These are phyloP conservation scores for Chauna torquata DNA, from an alignment of 2,113 vertebrate genomes.

Conservation along the genomic window DNA sequence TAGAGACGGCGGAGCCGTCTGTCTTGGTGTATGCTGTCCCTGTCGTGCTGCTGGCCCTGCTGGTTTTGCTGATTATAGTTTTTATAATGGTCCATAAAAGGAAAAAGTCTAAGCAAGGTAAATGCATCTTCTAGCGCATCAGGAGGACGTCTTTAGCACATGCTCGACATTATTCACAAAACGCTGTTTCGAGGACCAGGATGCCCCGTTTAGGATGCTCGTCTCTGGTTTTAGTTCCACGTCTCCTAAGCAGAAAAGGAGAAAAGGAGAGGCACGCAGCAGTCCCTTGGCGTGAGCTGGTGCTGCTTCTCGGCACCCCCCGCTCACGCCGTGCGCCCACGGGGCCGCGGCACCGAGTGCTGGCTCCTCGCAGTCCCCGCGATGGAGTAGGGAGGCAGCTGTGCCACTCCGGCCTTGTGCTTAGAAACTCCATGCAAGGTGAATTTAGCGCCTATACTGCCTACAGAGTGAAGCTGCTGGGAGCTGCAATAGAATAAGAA, in stretches of 20 bases:
- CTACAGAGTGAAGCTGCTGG: neutral
- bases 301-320: neutral
- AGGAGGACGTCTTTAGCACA: neutral
- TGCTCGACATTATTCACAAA: neutral
- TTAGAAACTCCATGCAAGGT: neutral
- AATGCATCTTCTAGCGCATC: neutral
- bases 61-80: constrained; percentile 45
- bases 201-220: neutral
- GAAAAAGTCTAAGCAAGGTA: constrained; percentile 77
- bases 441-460: neutral
- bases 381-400: fast-evolving
- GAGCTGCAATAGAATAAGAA: neutral
- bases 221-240: neutral
- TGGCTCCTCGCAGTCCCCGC: neutral
- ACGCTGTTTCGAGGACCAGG: neutral
- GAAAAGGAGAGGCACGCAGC: neutral
- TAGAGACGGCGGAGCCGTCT: neutral
- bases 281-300: neutral
- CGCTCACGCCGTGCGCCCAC: neutral
- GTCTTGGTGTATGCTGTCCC: constrained; percentile 66
- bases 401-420: neutral
- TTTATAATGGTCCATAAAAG: constrained; percentile 48
- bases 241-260: neutral
- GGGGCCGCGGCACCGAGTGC: fast-evolving
- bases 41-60: constrained; percentile 17